Evolutionary conservation across 1,140 invertebrate genomes (phyloP), one percentile per base, ranked within the genome.

Genomic region (Bombus waltoni): DNA sequence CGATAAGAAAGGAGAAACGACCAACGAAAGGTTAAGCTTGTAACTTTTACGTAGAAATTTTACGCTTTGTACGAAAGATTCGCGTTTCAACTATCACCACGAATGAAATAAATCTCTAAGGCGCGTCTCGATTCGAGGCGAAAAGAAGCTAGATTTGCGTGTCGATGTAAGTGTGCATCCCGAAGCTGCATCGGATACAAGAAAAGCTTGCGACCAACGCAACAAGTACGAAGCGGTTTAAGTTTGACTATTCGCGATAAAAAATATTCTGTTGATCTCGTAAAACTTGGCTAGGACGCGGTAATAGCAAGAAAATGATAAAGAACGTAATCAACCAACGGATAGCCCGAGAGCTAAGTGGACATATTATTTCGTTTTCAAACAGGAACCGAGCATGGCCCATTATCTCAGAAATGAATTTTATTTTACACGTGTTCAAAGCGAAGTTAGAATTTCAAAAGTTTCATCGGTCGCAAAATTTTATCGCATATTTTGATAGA

Each of bases 171-270:
- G 0, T 13, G 28, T 22, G 40, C n/a, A 74, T 35, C 3, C 32
- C 35, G 18, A 25, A 8, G 66, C 18, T 68, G 35, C 32, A 38
- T 10, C 10, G 66, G 32, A 68, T 68, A 35, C 35, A 35, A 25
- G 66, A 4, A 47, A 74, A 74, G 42, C 72, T 73, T 22, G 40
- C 72, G 28, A 68, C 66, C 35, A 25, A 15, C 28, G 72, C 72
- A 74, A 74, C 72, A 74, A 74, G 72, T 74, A 74, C 47, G 28
- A 40, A 32, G 47, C 42, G 72, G 44, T 74, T 44, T 32, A 47
- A 44, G 42, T 47, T 74, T 44, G 35, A 74, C 72, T 42, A 74
- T 74, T 74, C 72, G 42, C 32, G 72, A 74, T n/a, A n/a, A 74
- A 32, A 32, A 35, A 74, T 74, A 15, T 42, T 22, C 1, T 32